Percentiles rank a stretch among this genome's conserved stretches.
Evolutionary conservation across 2,888 invertebrate species (phyloP).

Genomic region (Rhagophthalmus giganteus): DNA sequence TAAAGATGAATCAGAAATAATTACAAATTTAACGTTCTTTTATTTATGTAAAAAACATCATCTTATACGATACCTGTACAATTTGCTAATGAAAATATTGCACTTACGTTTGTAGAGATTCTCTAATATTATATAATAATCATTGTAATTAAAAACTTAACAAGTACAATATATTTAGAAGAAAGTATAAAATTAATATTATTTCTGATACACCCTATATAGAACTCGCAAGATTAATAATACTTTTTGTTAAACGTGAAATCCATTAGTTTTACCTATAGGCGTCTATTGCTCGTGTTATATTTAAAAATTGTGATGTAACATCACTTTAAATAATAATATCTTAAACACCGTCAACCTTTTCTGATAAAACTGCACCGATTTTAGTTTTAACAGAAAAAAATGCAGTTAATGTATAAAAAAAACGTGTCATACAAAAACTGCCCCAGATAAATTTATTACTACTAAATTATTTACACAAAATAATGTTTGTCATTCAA

Average conservation of each 20-base stretch:
- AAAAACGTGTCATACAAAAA: constrained; percentile 46
- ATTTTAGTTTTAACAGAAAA: constrained; percentile 41
- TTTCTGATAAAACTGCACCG: constrained; percentile 1
- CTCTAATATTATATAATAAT: too few relatives aligned
- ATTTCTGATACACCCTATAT: constrained; percentile 9
- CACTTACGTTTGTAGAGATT: background rate
- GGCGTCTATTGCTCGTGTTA: background rate
- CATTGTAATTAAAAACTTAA: constrained; percentile 3
- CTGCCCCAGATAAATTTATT: constrained; percentile 39
- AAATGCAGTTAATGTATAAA: constrained; percentile 47
- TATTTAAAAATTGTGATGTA: background rate
- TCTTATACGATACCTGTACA: background rate
- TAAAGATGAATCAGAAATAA: constrained; percentile 23
- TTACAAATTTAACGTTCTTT: background rate
- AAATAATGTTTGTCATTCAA: constrained; percentile 6
- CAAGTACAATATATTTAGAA: background rate
- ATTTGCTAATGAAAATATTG: background rate
- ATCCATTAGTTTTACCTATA: too few relatives aligned
- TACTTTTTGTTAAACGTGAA: too few relatives aligned
- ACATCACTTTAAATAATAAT: constrained; percentile 2
- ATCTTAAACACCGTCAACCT: constrained; percentile 1
- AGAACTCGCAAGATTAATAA: background rate
- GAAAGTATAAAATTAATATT: background rate
- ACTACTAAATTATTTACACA: constrained; percentile 30
- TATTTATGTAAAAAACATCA: background rate